These are phyloP conservation scores for Oncorhynchus tshawytscha DNA, from an alignment of 2,113 vertebrate species.

Conservation along the genomic window DNA sequence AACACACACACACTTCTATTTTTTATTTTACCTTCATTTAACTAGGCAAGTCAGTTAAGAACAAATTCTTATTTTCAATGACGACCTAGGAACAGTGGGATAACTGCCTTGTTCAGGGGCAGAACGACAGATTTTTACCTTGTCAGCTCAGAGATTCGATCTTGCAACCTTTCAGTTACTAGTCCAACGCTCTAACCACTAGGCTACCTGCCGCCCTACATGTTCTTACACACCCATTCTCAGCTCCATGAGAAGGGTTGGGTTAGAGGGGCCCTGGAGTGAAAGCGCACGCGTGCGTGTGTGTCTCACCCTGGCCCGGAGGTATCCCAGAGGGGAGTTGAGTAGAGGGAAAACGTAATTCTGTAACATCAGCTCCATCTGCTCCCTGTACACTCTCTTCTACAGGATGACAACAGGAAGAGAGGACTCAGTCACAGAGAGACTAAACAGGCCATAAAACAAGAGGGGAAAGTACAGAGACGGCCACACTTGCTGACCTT, in stretches of 20 bases:
- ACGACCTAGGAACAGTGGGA: too few species aligned
- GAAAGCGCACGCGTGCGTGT: not conserved
- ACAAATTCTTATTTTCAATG: too few species aligned
- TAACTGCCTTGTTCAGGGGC: too few species aligned
- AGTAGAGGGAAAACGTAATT: conserved; percentile 93
- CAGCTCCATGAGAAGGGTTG: not conserved
- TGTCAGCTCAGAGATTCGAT: too few species aligned
- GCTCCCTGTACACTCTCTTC: conserved; percentile 93
- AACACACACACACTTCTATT: not conserved
- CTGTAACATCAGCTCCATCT: conserved; percentile 94
- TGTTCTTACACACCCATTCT: not conserved
- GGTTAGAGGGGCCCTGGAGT: not conserved
- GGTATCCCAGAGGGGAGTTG: conserved; percentile 87
- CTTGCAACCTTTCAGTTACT: too few species aligned
- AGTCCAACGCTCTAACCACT: too few species aligned
- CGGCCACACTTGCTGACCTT: not conserved
- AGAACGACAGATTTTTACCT: too few species aligned
- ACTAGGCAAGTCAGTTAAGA: too few species aligned
- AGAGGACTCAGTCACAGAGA: not conserved
- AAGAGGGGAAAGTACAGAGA: not conserved
- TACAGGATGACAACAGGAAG: conserved; percentile 54
- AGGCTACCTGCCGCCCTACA: too few species aligned
- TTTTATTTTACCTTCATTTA: too few species aligned
- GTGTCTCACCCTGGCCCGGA: conserved; percentile 87
- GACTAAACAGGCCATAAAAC: not conserved